Evolutionary conservation across 2,888 invertebrate species (phyloP), one percentile per base, ranked within the genome.

Genomic region (Flexamia atlantica): DNA sequence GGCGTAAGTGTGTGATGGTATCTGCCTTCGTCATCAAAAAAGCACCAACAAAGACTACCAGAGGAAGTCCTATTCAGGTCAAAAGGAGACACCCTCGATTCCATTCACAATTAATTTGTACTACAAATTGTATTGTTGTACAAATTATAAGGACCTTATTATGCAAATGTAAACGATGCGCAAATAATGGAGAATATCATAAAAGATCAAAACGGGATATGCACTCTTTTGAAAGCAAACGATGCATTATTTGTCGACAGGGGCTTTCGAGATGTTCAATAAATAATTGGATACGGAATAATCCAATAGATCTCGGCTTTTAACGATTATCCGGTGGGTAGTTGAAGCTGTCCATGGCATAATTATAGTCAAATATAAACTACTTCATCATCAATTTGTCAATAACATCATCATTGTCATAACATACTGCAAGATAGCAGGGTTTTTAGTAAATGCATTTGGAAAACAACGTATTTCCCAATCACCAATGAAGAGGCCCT

Each of bases 211-310:
- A 40, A 40, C 12, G 40, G 40, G 5, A 5, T 40, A 12, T 40
- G 7, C 12, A 40, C 40, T 40, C 12, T 40, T 5, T 40, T 40
- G 40, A 5, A 40, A 12, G 40, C 5, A 40, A 40, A 40, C 12
- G 40, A 40, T 40, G 87, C 23, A 88, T 88, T 9, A 88, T 88
- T 60, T n/a, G n/a, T n/a, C n/a, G n/a, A n/a, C n/a, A n/a, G n/a
- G n/a, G n/a, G n/a, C n/a, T n/a, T n/a, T n/a, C 81, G 87, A 20
- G 88, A 87, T 70, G 86, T 87, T 10, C 46, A 80, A 86, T 36
- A 83, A 82, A 28, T 87, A 87, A 20, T 80, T 88, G 53, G 83
- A 87, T 25, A 30, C 86, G 10, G 74, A 74, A 46, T 87, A 87
- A 74, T 85, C 86, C 3, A 87, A 88, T 36, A 83, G 86, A 17